Evolutionary conservation across 2,888 invertebrate species (phyloP).

Genomic region (Parthenolecanium corni): DNA sequence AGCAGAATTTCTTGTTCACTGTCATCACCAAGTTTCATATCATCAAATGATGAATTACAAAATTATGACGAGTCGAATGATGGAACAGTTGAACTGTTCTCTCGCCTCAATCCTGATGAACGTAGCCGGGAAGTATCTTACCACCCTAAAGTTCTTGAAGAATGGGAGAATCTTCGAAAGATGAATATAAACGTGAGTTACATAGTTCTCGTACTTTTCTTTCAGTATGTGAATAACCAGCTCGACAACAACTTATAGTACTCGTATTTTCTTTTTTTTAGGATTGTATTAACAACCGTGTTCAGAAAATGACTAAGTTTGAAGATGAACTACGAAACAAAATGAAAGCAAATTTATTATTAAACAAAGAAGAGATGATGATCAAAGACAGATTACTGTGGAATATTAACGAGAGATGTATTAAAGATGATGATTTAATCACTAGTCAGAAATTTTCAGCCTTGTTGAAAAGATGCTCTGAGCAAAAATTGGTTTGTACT

Average conservation of each 20-base stretch:
- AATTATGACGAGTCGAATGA: too few species aligned
- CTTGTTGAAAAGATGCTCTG: neutral
- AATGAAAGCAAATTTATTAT: conserved; percentile 5
- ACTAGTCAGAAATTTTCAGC: conserved; percentile 3
- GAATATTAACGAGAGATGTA: conserved; percentile 8
- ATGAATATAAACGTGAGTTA: neutral
- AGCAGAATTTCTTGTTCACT: too few species aligned
- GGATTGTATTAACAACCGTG: conserved; percentile 10
- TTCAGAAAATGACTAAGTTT: neutral
- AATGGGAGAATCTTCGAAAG: conserved; percentile 4
- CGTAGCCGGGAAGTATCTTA: too few species aligned
- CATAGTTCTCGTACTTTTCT: neutral
- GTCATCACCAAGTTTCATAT: too few species aligned
- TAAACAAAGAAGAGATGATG: conserved; percentile 4
- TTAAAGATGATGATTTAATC: conserved; percentile 14
- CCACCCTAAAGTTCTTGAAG: neutral
- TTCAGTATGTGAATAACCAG: too few species aligned
- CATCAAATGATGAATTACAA: too few species aligned
- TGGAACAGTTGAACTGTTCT: too few species aligned
- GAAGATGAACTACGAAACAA: conserved; percentile 2
- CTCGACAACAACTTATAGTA: neutral
- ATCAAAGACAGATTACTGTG: neutral
- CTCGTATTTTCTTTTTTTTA: neutral
- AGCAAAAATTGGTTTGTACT: conserved; percentile 8
- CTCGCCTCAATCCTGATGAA: too few species aligned